Conservation (phyloP, 2,888 invertebrate species). For the Mycogona germanica region DNA sequence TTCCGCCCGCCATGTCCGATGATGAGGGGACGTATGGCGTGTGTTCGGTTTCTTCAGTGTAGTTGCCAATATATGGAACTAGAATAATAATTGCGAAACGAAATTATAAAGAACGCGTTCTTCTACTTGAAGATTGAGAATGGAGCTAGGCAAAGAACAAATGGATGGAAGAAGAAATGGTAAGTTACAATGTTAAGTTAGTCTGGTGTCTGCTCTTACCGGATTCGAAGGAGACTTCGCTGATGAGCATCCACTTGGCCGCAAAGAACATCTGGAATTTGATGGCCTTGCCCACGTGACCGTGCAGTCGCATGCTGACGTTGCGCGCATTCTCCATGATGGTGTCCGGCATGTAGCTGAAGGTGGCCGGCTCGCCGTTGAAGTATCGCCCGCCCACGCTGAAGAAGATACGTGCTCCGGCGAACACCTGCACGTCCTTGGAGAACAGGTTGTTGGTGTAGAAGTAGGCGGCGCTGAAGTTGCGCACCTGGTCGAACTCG, state of each 20-base stretch:
- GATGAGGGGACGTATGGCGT: conserved; percentile 36
- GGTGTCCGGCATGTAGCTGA: conserved; percentile 56
- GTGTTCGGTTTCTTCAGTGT: conserved; percentile 52
- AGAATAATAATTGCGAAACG: conserved; percentile 19
- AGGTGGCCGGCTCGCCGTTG: conserved; percentile 61
- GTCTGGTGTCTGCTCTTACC: conserved; percentile 50
- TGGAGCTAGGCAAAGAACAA: background rate
- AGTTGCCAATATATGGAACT: conserved; percentile 50
- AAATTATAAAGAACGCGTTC: background rate
- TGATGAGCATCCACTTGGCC: conserved; percentile 75
- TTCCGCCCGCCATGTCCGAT: conserved; percentile 15
- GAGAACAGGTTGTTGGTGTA: conserved; percentile 76
- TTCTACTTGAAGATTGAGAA: background rate
- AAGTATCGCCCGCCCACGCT: conserved; percentile 67
- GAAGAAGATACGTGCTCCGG: conserved; percentile 64
- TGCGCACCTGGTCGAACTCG: conserved; percentile 76
- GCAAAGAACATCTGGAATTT: conserved; percentile 65
- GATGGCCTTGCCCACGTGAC: conserved; percentile 67
- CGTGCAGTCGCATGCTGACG: conserved; percentile 66
- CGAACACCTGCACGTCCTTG: conserved; percentile 72
- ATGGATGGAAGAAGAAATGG: background rate
- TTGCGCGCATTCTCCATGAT: conserved; percentile 70
- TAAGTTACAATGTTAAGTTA: too few relatives aligned
- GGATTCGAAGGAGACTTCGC: conserved; percentile 78
- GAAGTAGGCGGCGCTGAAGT: conserved; percentile 69